Evolutionary conservation across 2,797 vertebrate genomes (phyloP).

Genomic region (Arrhamphus sclerolepis): DNA sequence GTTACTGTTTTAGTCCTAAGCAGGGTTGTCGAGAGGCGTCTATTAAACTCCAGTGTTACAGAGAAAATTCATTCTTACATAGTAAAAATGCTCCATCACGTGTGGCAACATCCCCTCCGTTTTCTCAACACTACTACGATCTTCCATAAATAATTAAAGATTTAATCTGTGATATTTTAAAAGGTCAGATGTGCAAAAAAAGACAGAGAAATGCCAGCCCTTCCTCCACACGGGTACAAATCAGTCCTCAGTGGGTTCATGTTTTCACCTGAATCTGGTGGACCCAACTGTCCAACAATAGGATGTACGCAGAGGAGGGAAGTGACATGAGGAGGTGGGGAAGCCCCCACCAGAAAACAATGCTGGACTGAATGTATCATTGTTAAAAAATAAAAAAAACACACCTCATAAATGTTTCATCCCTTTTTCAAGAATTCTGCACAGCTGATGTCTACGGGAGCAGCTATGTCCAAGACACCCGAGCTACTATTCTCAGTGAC

Average conservation of each 20-base stretch:
- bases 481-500: constrained; percentile 1
- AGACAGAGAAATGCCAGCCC: constrained; percentile 82
- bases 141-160: constrained; percentile 95
- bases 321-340: constrained; percentile 7
- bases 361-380: constrained; percentile 27
- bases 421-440: constrained; percentile 41
- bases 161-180: constrained; percentile 94
- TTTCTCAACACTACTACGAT: constrained; percentile 75
- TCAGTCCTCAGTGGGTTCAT: constrained; percentile 56
- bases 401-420: constrained; percentile 68
- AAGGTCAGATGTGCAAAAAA: constrained; percentile 91
- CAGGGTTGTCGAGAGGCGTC: neutral
- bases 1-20: constrained; percentile 21
- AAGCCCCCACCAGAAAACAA: constrained; percentile 38
- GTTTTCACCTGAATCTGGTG: constrained; percentile 56
- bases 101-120: constrained; percentile 69
- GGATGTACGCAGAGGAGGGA: constrained; percentile 8
- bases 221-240: constrained; percentile 58
- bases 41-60: constrained; percentile 19
- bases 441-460: constrained; percentile 25
- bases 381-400: constrained; percentile 50
- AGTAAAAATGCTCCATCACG: constrained; percentile 75
- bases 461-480: constrained; percentile 19
- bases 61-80: constrained; percentile 17
- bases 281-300: constrained; percentile 41